Evolutionary conservation across 2,888 invertebrate species (phyloP), one percentile per base, ranked within the genome.

Genomic region (Pyrrhia umbra): DNA sequence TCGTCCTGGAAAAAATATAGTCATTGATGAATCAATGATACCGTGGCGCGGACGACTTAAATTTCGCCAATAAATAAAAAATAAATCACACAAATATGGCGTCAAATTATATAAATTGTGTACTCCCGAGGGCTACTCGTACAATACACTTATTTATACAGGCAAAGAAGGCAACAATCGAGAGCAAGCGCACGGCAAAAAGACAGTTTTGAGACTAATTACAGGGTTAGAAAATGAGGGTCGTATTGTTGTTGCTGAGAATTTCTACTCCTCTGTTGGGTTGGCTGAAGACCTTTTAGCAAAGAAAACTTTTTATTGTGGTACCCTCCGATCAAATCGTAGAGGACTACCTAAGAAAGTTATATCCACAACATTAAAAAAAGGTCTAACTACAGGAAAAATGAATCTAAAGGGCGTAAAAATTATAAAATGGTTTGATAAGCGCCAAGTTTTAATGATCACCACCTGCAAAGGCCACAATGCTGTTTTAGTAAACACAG

Each of bases 11-110:
- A 61, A 79, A 68, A 18, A 18, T 42, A 42, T 80, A 16, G 65
- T 72, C 30, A 75, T 86, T 39, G 81, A 85, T 59, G 81, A 85
- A 66, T 77, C 75, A 52, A 77, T 84, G 72, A 68, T 85, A 43
- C 76, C 78, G 40, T 83, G 75, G 69, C 54, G 78, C 47, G 80
- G 81, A 13, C 63, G 82, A 34, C 40, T 40, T 18, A 40, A 2
- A 18, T 40, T 70, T 27, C 52, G 68, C 2, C 68, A 68, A 56
- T 68, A 64, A 15, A 60, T 68, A 18, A 68, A 63, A 60, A 63
- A 68, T 30, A 60, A 68, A 50, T 47, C 59, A 0, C 63, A 68
- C 27, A 59, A 46, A 25, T 55, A 65, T 16, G 61, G 61, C 10
- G 49, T 54, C 1, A 54, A 61, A 34, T n/a, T 61, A 3, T 61